These are phyloP conservation scores for Botia almorhae DNA, from an alignment of 2,797 vertebrate species.

Conservation along the genomic window DNA sequence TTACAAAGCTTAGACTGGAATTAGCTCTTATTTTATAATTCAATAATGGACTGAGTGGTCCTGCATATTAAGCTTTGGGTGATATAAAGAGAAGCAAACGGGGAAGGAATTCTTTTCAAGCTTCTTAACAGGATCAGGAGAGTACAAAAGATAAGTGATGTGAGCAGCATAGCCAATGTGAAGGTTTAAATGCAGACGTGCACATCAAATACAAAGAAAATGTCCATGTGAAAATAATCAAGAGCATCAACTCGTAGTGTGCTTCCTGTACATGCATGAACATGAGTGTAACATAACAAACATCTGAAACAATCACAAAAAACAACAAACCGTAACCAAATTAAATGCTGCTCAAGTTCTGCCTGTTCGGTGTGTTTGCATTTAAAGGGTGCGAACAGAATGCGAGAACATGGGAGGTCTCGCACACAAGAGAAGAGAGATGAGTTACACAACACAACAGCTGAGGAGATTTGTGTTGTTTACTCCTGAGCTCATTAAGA, in stretches of 20 bases:
- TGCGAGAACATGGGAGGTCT: neutral
- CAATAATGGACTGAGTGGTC: constrained; percentile 36
- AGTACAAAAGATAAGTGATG: constrained; percentile 52
- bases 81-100: constrained; percentile 45
- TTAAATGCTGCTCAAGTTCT: constrained; percentile 34
- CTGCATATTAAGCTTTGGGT: constrained; percentile 55
- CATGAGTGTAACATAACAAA: neutral
- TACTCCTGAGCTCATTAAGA: constrained; percentile 54
- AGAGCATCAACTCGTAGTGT: neutral
- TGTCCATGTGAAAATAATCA: neutral
- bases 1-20: constrained; percentile 41
- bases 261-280: neutral
- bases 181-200: neutral
- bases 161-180: constrained; percentile 54
- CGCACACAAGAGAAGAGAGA: constrained; percentile 39
- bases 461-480: constrained; percentile 47
- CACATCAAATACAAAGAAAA: constrained; percentile 1
- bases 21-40: constrained; percentile 50
- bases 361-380: neutral
- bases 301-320: neutral
- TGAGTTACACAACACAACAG: constrained; percentile 66
- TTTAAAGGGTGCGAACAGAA: neutral
- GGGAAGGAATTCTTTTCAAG: constrained; percentile 45
- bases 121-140: constrained; percentile 45
- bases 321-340: neutral